Conservation (phyloP, 2,113 vertebrate species). For the Chitala chitala region DNA sequence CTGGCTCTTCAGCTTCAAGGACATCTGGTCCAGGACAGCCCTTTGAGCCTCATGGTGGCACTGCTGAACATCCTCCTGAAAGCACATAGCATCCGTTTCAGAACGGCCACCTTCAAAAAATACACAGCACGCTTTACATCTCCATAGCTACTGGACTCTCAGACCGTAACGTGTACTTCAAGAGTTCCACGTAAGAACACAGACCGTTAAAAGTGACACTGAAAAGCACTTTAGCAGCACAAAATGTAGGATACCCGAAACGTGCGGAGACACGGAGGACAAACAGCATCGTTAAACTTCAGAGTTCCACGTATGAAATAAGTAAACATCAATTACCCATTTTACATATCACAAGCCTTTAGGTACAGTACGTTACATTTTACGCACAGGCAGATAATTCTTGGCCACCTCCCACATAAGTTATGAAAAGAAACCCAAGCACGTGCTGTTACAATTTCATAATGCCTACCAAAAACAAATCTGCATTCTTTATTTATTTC, state of each 20-base stretch:
- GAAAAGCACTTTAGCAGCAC: too few relatives aligned
- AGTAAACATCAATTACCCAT: too few relatives aligned
- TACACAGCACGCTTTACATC: background rate
- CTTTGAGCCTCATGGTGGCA: constrained; percentile 77
- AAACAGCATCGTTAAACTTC: too few relatives aligned
- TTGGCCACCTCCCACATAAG: background rate
- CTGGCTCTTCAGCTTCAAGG: constrained; percentile 77
- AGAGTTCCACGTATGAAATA: too few relatives aligned
- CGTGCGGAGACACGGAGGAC: too few relatives aligned
- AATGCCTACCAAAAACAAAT: background rate
- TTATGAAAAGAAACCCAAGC: background rate
- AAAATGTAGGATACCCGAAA: too few relatives aligned
- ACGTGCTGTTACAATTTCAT: background rate
- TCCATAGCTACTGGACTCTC: too few relatives aligned
- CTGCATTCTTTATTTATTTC: constrained; percentile 50
- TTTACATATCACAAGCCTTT: too few relatives aligned
- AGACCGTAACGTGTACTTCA: too few relatives aligned
- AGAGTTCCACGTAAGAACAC: too few relatives aligned
- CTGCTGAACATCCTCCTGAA: constrained; percentile 71
- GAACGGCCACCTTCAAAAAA: too few relatives aligned
- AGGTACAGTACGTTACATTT: background rate
- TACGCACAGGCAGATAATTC: background rate
- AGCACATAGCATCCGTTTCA: constrained; percentile 27
- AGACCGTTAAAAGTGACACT: too few relatives aligned
- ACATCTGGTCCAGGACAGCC: constrained; percentile 88